Percentiles rank a stretch among this genome's conserved stretches.
phyloP scores from a whole-genome alignment of 1,140 invertebrate species.

The Pseudomyrmex dendroicus region DNA sequence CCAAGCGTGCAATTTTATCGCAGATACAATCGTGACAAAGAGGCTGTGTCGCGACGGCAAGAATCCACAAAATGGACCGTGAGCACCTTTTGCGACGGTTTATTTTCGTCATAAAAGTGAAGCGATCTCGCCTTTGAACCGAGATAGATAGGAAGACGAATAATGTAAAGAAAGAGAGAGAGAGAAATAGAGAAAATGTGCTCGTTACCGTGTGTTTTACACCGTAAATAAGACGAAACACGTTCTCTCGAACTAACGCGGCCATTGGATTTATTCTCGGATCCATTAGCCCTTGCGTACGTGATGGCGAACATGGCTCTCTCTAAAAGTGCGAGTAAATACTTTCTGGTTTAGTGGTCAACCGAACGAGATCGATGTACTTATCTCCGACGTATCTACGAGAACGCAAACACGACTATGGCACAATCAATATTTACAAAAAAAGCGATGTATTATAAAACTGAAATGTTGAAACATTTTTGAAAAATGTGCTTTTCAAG shows the following conservation, averaged over 20 bases:
- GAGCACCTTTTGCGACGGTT: slow-evolving; percentile 44
- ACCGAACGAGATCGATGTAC: slow-evolving; percentile 22
- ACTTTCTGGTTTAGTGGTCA: slow-evolving; percentile 53
- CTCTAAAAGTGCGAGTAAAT: slow-evolving; percentile 55
- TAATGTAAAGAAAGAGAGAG: slow-evolving; percentile 25
- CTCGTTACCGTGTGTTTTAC: slow-evolving; percentile 20
- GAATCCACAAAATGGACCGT: slow-evolving; percentile 33
- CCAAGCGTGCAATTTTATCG: slow-evolving; percentile 16
- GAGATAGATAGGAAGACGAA: slow-evolving; percentile 29
- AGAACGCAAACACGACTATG: no score
- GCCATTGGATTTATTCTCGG: slow-evolving; percentile 54
- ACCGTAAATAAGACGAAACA: slow-evolving; percentile 65
- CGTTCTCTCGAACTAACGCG: slow-evolving; percentile 51
- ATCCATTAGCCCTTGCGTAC: slow-evolving; percentile 65
- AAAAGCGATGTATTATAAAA: no score
- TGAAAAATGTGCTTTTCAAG: no score
- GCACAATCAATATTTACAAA: no score
- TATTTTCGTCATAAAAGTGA: slow-evolving; percentile 50
- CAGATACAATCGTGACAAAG: slow-evolving; percentile 13
- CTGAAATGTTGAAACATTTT: no score
- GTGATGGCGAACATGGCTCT: slow-evolving; percentile 53
- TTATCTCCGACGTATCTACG: no score
- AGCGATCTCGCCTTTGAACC: neutral
- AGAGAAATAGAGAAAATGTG: neutral
- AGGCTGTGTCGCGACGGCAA: slow-evolving; percentile 11